Evolutionary conservation across 1,140 invertebrate species (phyloP).

Genomic region (Bombus breviceps): DNA sequence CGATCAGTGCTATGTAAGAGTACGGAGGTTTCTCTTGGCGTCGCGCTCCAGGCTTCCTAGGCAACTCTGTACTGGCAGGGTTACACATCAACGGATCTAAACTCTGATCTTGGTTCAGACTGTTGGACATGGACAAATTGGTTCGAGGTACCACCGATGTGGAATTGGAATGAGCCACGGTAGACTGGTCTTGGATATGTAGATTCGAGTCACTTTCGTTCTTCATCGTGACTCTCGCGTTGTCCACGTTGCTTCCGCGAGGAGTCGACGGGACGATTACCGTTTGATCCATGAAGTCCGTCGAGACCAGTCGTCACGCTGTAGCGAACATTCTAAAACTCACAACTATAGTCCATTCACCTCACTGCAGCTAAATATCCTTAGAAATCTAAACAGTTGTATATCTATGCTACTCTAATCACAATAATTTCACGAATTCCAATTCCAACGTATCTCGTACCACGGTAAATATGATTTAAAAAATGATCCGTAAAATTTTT

Average conservation of each 20-base stretch:
- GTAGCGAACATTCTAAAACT: constrained; percentile 23
- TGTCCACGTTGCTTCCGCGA: constrained; percentile 33
- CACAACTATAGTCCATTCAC: neutral
- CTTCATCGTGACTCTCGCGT: constrained; percentile 64
- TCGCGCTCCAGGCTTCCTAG: constrained; percentile 85
- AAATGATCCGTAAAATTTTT: neutral
- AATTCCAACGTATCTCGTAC: neutral
- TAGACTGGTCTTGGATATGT: constrained; percentile 59
- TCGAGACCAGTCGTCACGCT: constrained; percentile 28
- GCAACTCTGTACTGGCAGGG: constrained; percentile 44
- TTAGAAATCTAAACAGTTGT: too few species aligned
- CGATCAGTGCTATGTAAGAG: constrained; percentile 98
- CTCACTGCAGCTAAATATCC: neutral
- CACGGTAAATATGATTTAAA: neutral
- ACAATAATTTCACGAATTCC: neutral
- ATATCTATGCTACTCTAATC: neutral
- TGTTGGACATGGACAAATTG: constrained; percentile 23
- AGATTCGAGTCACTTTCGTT: constrained; percentile 67
- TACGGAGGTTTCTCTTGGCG: constrained; percentile 97
- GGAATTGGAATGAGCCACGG: constrained; percentile 34
- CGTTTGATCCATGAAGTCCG: constrained; percentile 55
- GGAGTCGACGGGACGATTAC: constrained; percentile 60
- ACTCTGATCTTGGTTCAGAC: constrained; percentile 51
- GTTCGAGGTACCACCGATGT: constrained; percentile 32
- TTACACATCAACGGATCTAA: constrained; percentile 66